phyloP scores from a whole-genome alignment of 2,888 invertebrate genomes.

The Catocala sponsa region DNA sequence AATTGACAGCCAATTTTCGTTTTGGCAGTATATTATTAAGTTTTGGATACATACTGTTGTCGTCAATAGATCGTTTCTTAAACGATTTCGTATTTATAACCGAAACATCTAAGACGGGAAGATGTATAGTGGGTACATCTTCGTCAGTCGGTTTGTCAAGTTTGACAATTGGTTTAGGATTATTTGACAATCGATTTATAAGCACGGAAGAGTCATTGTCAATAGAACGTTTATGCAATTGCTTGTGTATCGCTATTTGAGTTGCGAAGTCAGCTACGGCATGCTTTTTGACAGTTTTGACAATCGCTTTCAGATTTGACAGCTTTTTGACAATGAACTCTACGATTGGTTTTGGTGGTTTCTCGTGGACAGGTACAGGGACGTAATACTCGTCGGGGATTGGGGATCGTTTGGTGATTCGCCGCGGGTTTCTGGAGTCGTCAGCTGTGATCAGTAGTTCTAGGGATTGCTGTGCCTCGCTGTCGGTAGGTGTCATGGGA shows the following conservation, averaged over 20 bases:
- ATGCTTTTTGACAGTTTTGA: conserved; percentile 35
- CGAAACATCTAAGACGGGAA: conserved; percentile 22
- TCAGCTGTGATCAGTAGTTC: conserved; percentile 55
- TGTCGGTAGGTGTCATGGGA: conserved; percentile 31
- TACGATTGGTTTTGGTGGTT: conserved; percentile 16
- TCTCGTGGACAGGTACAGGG: conserved; percentile 7
- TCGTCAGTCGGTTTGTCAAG: background rate
- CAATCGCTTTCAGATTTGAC: conserved; percentile 22
- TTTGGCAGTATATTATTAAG: conserved; percentile 9
- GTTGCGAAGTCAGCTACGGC: conserved; percentile 16
- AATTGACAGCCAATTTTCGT: conserved; percentile 15
- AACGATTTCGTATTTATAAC: conserved; percentile 47
- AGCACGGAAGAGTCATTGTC: conserved; percentile 16
- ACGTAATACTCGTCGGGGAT: conserved; percentile 17
- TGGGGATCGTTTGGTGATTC: conserved; percentile 33
- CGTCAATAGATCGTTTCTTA: conserved; percentile 36
- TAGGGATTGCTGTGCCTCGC: conserved; percentile 29
- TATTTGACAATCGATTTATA: conserved; percentile 7
- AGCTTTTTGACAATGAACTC: conserved; percentile 22
- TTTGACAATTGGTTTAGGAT: conserved; percentile 7
- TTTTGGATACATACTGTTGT: background rate
- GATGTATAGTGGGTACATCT: conserved; percentile 8
- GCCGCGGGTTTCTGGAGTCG: conserved; percentile 22
- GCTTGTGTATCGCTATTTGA: conserved; percentile 25
- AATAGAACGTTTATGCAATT: conserved; percentile 32